These are phyloP conservation scores for Meriones psammophilus DNA, from an alignment of 2,797 vertebrate species.

Conservation along the genomic window DNA sequence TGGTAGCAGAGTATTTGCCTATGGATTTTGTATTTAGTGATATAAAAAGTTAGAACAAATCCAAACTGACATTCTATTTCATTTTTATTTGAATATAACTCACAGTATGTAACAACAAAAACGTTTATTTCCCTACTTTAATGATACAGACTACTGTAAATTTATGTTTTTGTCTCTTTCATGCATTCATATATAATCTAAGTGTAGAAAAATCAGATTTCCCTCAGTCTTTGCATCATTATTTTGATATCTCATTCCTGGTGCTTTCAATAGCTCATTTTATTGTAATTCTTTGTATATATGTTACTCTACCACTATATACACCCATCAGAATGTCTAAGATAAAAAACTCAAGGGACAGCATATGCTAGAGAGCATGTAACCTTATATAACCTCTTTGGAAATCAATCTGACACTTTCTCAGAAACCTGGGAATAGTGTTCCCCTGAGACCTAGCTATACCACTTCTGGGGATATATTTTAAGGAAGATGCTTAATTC, in stretches of 20 bases:
- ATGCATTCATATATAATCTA: background rate
- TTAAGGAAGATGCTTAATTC: no score
- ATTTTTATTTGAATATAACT: conserved; percentile 71
- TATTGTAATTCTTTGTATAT: background rate
- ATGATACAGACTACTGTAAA: conserved; percentile 36
- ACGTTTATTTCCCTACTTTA: conserved; percentile 28
- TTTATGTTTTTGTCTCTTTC: background rate
- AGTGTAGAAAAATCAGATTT: background rate
- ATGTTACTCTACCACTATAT: background rate
- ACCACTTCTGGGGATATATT: no score
- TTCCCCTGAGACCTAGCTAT: no score
- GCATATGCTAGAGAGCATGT: no score
- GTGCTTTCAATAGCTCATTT: background rate
- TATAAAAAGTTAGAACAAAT: conserved; percentile 61
- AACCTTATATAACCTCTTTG: no score
- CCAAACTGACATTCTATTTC: conserved; percentile 35
- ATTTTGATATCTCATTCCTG: background rate
- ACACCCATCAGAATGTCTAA: no score
- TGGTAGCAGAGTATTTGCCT: conserved; percentile 36
- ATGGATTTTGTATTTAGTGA: conserved; percentile 64
- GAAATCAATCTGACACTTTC: no score
- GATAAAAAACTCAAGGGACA: no score
- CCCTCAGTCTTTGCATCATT: background rate
- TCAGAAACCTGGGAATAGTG: no score
- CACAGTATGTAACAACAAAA: conserved; percentile 43